Evolutionary conservation across 2,888 invertebrate species (phyloP), one percentile per base, ranked within the genome.

Genomic region (Daptonema setosum): DNA sequence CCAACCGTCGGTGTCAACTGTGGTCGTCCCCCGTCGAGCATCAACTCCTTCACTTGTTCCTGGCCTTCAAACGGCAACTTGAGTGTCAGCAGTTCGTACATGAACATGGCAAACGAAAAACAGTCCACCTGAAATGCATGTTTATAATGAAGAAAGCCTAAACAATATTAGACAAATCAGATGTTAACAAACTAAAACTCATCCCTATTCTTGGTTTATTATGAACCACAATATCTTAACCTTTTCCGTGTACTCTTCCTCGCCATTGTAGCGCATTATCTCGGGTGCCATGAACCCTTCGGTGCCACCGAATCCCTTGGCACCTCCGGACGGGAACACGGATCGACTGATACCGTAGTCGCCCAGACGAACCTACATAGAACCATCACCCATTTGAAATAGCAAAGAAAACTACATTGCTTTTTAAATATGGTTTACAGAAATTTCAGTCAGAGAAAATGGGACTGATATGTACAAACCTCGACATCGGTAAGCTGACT

Each of bases 281-380:
- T 97, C 95, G 0, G 95, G 97, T 1, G 95, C 97, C 87, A 97
- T 97, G 72, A 93, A 97, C 0, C 95, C 95, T 73, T 91, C 90
- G 0, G 97, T 97, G 1, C 97, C 95, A 0, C 93, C 95, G 74
- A 93, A 95, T 0, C 97, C 47, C 24, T 67, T 68, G n/a, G 66
- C 65, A 11, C 73, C 73, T 14, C 67, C 68, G 0, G 66, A 64
- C 22, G 69, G 69, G 26, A 70, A 66, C n/a, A 67, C 64, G 45
- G 61, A 61, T 54, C 69, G 60, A 11, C 67, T 67, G 28, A 69
- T 68, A 35, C 67, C 95, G 72, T 97, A 97, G 74, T 97, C 97
- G 0, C 93, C 95, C 2, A 97, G 79, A 72, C 91, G 93, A 54
- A 95, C 83, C 29, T 69, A 28, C 26, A 2, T 47, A 11, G 61